Conservation (phyloP, 2,888 invertebrate species). For the Mythimna lalbum region DNA sequence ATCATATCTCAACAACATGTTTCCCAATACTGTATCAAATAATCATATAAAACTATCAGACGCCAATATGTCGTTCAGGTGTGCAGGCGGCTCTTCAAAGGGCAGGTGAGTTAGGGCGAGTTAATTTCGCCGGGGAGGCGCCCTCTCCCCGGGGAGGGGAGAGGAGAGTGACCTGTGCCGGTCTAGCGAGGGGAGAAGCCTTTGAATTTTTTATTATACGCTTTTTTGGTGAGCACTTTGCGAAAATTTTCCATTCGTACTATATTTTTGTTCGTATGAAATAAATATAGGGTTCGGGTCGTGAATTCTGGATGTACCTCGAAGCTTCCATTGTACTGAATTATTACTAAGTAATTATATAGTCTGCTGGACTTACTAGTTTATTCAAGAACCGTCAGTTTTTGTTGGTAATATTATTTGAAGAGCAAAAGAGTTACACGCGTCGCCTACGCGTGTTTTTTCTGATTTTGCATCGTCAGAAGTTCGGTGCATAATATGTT, state of each 20-base stretch:
- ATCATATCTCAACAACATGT: not conserved
- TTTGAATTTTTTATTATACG: conserved; percentile 80
- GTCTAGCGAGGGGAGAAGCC: conserved; percentile 62
- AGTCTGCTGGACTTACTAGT: not conserved
- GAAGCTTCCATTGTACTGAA: conserved; percentile 3
- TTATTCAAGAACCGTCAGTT: not conserved
- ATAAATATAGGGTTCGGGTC: conserved; percentile 25
- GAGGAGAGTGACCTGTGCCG: conserved; percentile 63
- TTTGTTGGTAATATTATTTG: not conserved
- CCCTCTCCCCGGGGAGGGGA: conserved; percentile 70
- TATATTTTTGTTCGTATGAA: conserved; percentile 47
- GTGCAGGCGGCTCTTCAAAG: conserved; percentile 82
- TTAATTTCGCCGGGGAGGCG: conserved; percentile 76
- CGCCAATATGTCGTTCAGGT: conserved; percentile 68
- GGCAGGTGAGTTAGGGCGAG: conserved; percentile 84
- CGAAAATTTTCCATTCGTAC: conserved; percentile 56
- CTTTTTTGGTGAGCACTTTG: conserved; percentile 70
- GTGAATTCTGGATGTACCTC: conserved; percentile 22
- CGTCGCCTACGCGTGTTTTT: no score
- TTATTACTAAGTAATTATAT: conserved; percentile 5
- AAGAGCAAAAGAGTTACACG: not conserved
- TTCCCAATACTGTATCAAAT: not conserved
- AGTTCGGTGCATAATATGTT: no score
- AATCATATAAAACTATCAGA: conserved; percentile 41
- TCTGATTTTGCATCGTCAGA: no score